Conservation (phyloP, 2,888 invertebrate species). For the Chelonus formosanus region DNA sequence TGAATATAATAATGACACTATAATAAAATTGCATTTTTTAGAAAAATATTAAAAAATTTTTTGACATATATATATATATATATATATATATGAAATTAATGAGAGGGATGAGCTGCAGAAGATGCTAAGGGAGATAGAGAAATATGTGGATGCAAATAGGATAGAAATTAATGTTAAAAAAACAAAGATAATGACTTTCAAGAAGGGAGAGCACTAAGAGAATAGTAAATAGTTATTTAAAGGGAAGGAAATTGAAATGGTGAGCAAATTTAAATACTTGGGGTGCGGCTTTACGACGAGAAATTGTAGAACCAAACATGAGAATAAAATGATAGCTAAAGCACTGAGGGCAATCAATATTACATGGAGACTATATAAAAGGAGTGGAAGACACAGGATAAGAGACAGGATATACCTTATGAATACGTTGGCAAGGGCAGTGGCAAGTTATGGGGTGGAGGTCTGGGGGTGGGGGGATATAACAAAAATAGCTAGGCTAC, state of each 20-base stretch:
- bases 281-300: not conserved
- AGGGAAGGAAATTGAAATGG: not conserved
- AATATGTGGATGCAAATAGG: not conserved
- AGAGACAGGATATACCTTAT: not conserved
- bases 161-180: not conserved
- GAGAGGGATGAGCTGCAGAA: not conserved
- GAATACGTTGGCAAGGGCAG: not conserved
- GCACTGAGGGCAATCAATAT: no score
- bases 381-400: constrained; percentile 1
- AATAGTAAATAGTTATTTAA: not conserved
- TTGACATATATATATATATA: no score
- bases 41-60: no score
- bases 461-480: not conserved
- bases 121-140: not conserved
- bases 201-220: not conserved
- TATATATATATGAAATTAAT: no score
- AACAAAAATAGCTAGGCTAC: no score
- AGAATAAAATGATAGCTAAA: no score
- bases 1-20: no score
- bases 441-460: not conserved
- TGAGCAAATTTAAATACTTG: not conserved
- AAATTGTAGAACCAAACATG: not conserved
- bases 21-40: no score
- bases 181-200: not conserved
- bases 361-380: not conserved